Evolutionary conservation across 2,797 vertebrate species (phyloP).

Genomic region (Amniataba percoides): DNA sequence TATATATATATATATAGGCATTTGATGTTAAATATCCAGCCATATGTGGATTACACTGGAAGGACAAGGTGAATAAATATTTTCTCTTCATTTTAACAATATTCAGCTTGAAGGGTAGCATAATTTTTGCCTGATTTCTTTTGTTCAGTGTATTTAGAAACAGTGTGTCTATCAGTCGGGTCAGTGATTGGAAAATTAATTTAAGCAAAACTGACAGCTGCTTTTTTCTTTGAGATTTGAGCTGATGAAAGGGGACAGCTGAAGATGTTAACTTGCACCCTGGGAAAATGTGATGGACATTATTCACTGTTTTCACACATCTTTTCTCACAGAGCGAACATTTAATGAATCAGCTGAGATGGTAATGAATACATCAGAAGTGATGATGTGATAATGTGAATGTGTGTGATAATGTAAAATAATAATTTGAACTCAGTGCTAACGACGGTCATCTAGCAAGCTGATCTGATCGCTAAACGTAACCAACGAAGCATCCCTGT

Average conservation of each 20-base stretch:
- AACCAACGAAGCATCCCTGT: slow-evolving; percentile 12
- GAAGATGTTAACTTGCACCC: background rate
- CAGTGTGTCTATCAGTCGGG: background rate
- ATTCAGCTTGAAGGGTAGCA: background rate
- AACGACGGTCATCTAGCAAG: background rate
- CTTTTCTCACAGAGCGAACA: background rate
- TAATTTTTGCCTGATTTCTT: background rate
- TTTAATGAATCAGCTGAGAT: background rate
- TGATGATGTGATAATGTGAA: background rate
- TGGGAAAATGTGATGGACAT: background rate
- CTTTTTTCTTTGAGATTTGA: background rate
- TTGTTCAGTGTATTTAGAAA: background rate
- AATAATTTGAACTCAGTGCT: background rate
- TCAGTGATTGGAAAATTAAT: background rate
- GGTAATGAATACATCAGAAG: background rate
- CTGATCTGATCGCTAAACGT: background rate
- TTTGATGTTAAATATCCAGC: background rate
- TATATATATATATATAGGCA: too few species aligned
- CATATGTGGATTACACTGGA: background rate
- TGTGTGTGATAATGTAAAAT: too few species aligned
- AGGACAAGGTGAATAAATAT: background rate
- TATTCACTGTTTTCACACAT: background rate
- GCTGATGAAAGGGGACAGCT: background rate
- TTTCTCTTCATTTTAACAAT: background rate
- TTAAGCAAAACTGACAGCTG: background rate